Evolutionary conservation across 2,888 invertebrate genomes (phyloP).

Genomic region (Nemotelus pantherinus): DNA sequence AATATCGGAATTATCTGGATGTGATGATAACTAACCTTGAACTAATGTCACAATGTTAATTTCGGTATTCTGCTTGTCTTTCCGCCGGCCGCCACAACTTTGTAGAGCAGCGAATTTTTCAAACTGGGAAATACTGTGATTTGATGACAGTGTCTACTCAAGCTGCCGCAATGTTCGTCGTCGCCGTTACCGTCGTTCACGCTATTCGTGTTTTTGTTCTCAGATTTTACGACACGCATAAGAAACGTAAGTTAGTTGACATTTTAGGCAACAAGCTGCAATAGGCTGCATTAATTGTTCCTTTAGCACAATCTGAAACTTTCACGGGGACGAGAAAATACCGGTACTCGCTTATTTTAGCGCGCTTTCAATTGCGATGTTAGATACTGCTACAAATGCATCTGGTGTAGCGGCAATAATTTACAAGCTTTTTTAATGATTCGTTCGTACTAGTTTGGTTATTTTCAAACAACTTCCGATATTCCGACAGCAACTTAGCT

Average conservation of each 20-base stretch:
- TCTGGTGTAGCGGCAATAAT: too few relatives aligned
- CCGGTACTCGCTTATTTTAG: too few relatives aligned
- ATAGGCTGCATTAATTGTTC: too few relatives aligned
- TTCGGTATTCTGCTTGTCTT: background rate
- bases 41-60: background rate
- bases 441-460: too few relatives aligned
- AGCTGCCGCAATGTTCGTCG: background rate
- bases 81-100: background rate
- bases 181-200: slow-evolving; percentile 5
- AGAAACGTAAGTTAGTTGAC: background rate
- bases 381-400: too few relatives aligned
- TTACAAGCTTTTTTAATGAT: too few relatives aligned
- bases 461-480: too few relatives aligned
- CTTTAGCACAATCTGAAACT: too few relatives aligned
- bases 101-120: background rate
- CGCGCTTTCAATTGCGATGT: too few relatives aligned
- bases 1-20: background rate
- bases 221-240: background rate
- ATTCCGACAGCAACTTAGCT: too few relatives aligned
- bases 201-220: background rate
- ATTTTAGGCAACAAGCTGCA: background rate
- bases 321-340: too few relatives aligned
- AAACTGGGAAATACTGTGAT: background rate
- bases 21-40: slow-evolving; percentile 18
- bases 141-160: slow-evolving; percentile 12